Conservation (phyloP, 2,113 vertebrate species). For the Natator depressus region DNA sequence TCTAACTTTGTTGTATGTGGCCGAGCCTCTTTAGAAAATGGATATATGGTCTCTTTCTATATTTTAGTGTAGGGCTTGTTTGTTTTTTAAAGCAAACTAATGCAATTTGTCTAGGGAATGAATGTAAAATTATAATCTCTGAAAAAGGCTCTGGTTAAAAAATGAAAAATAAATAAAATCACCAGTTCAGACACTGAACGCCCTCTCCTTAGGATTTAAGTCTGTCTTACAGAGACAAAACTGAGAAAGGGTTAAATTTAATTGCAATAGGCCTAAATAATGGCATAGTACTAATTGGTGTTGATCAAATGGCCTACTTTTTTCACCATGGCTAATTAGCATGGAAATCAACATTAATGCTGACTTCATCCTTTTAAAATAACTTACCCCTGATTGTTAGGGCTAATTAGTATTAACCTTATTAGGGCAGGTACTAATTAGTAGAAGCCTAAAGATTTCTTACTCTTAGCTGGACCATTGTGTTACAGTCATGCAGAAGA, state of each 20-base stretch:
- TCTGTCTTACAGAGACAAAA: background rate
- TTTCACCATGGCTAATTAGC: constrained; percentile 61
- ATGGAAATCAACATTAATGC: constrained; percentile 61
- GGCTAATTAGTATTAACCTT: constrained; percentile 53
- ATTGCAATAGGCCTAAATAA: constrained; percentile 31
- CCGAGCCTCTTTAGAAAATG: background rate
- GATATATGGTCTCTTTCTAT: background rate
- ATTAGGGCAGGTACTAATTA: constrained; percentile 58
- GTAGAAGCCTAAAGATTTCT: constrained; percentile 46
- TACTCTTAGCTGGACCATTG: background rate
- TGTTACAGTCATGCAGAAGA: background rate
- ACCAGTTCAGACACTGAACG: background rate
- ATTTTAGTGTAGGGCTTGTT: background rate
- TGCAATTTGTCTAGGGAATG: background rate
- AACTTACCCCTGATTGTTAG: constrained; percentile 48
- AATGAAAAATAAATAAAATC: constrained; percentile 3
- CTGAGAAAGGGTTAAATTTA: constrained; percentile 25
- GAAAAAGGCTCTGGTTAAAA: background rate
- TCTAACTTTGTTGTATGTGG: background rate
- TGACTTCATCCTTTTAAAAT: constrained; percentile 65
- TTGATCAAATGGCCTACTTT: constrained; percentile 63
- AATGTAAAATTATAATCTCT: background rate
- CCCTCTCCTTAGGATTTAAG: background rate
- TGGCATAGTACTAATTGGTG: constrained; percentile 48
- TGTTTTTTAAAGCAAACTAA: background rate